Conservation (phyloP, 2,113 vertebrate genomes). For the Plectropomus leopardus region DNA sequence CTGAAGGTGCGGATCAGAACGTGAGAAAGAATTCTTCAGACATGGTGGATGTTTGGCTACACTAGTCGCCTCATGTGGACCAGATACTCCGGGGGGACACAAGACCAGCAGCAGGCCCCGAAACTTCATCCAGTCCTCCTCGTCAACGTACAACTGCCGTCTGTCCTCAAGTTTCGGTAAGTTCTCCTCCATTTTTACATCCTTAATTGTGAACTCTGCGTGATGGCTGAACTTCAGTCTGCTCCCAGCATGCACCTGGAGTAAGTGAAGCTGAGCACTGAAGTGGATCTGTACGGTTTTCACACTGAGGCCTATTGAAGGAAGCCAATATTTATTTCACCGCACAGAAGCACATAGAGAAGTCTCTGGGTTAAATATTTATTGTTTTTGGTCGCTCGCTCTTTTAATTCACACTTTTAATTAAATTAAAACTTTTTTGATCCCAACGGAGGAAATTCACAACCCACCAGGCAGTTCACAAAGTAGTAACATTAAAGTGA, state of each 20-base stretch:
- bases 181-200: neutral
- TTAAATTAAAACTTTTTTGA: no score
- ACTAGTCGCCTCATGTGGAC: conserved; percentile 44
- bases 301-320: no score
- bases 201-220: neutral
- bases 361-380: no score
- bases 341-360: no score
- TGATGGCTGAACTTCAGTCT: neutral
- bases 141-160: neutral
- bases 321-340: no score
- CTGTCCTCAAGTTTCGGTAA: conserved; percentile 34
- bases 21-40: conserved; percentile 4
- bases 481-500: no score
- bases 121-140: conserved; percentile 23
- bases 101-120: conserved; percentile 35
- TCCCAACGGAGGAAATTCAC: no score
- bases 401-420: neutral
- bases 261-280: no score
- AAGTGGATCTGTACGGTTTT: no score
- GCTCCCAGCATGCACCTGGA: conserved; percentile 27
- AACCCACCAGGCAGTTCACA: no score
- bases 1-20: neutral
- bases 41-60: conserved; percentile 34
- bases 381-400: neutral
- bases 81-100: conserved; percentile 4